A percentile compares a stretch with the other conserved stretches of the same genome.
phyloP scores from a whole-genome alignment of 2,888 invertebrate species.

The Gryllus longicercus region DNA sequence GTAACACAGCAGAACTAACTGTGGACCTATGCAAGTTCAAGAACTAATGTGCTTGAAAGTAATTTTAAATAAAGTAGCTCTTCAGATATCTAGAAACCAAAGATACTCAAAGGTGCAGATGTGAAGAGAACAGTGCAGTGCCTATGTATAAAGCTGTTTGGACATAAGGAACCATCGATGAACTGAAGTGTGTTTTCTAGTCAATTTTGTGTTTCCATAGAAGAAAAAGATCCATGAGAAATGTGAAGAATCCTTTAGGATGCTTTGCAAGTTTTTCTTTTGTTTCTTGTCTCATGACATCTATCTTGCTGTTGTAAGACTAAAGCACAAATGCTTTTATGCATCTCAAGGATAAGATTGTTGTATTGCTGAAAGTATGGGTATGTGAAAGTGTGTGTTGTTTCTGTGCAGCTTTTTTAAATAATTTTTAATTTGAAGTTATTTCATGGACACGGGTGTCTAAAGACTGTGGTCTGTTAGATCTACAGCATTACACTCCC shows the following conservation, averaged over 20 bases:
- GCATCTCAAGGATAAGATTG: background rate
- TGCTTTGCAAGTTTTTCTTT: background rate
- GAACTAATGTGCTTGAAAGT: no score
- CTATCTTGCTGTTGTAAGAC: slow-evolving; percentile 5
- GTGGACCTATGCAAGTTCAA: no score
- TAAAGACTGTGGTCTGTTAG: background rate
- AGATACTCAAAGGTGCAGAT: slow-evolving; percentile 1
- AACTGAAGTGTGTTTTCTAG: background rate
- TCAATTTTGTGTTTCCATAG: slow-evolving; percentile 4
- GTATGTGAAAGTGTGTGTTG: background rate
- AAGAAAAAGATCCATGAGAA: background rate
- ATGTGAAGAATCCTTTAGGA: background rate
- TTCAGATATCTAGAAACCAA: background rate
- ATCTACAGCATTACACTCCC: background rate
- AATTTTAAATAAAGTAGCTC: background rate
- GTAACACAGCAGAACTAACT: no score
- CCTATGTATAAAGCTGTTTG: slow-evolving; percentile 11
- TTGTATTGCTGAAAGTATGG: background rate
- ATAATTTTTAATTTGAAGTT: background rate
- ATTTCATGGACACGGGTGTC: background rate
- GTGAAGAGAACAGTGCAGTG: slow-evolving; percentile 10
- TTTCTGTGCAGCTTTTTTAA: background rate
- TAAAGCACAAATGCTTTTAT: slow-evolving; percentile 2
- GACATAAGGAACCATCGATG: background rate
- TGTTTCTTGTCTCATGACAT: background rate